Percentiles rank a stretch among this genome's conserved stretches.
Evolutionary conservation across 37 sponge, comb jelly and placozoan genomes (phyloP).

Genomic region (Tethya wilhelma): DNA sequence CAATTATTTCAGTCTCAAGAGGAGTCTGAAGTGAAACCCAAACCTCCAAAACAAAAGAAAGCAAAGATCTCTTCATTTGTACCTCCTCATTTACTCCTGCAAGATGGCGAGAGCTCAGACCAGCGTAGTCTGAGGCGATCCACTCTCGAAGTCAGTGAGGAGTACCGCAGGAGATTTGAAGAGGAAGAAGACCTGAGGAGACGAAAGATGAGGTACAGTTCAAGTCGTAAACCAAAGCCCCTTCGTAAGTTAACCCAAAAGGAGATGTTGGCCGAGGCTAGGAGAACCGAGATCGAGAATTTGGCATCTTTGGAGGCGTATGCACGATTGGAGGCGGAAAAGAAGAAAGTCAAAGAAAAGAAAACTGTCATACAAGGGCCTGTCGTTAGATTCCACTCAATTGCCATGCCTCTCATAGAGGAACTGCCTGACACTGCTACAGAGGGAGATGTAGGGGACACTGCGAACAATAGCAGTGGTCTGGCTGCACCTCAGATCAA

Average conservation of each 20-base stretch:
- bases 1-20: no score
- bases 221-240: neutral
- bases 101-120: no score
- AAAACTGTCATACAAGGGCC: slow-evolving; percentile 74
- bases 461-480: no score
- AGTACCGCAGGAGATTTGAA: slow-evolving; percentile 30
- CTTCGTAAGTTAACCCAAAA: slow-evolving; percentile 79
- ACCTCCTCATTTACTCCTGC: neutral
- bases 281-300: slow-evolving; percentile 91
- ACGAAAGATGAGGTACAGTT: slow-evolving; percentile 5
- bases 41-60: slow-evolving; percentile 11
- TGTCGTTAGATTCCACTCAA: slow-evolving; percentile 79
- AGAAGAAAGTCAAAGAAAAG: slow-evolving; percentile 69
- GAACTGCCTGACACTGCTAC: neutral
- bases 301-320: slow-evolving; percentile 88
- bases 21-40: no score
- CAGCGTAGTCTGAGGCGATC: slow-evolving; percentile 65
- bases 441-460: neutral
- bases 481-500: neutral
- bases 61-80: neutral
- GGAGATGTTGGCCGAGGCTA: slow-evolving; percentile 92
- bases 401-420: slow-evolving; percentile 72
- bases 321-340: slow-evolving; percentile 86
- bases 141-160: slow-evolving; percentile 45
- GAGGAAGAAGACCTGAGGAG: slow-evolving; percentile 55